Base-by-base conservation (phyloP, 2,797 vertebrate genomes). In the Catamblyrhynchus diadema region DNA sequence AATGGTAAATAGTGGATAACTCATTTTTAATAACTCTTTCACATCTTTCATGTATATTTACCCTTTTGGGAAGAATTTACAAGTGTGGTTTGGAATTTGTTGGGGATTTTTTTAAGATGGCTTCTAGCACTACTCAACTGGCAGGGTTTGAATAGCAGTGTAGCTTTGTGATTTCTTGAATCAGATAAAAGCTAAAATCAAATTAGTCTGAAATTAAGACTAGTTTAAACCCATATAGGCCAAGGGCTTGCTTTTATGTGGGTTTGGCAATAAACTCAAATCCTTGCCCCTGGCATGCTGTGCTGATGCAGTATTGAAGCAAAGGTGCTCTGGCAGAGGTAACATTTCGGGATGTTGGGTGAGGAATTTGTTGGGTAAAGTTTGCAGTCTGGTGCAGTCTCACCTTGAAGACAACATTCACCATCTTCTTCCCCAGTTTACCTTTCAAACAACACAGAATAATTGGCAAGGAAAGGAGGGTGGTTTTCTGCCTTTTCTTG, bases 1-100 rank as follows among this genome's bases (percentile, higher is more conserved):
- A 95, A 95, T 45, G 98, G 98, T 98, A 86, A 95, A 95, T 89
- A 33, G 39, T 51, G 37, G 64, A 14, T 60, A 72, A 64, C 14
- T 67, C 24, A 9, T n/a, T 79, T 65, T 59, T 32, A 78, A 45
- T 72, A 42, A 47, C 14, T 25, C 16, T 32, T 74, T 66, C 25
- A 67, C 57, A 33, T 72, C 57, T 86, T 78, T 41, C 48, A 84
- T 59, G n/a, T 56, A 0, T 51, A 14, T 73, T 85, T 80, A 35
- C 41, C 41, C 44, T 70, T 81, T 33, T 22, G 60, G 35, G 59
- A 7, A 51, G 41, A 6, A 5, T 73, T 33, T 33, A 33, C 24
- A 37, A 48, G 51, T 33, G 81, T 69, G 44, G 18, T 35, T 83
- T 82, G 35, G 5, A 35, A 3, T 33, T 37, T 15, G 8, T 11